These are phyloP conservation scores for Brotula barbata DNA, from an alignment of 2,797 vertebrate species.

Conservation along the genomic window DNA sequence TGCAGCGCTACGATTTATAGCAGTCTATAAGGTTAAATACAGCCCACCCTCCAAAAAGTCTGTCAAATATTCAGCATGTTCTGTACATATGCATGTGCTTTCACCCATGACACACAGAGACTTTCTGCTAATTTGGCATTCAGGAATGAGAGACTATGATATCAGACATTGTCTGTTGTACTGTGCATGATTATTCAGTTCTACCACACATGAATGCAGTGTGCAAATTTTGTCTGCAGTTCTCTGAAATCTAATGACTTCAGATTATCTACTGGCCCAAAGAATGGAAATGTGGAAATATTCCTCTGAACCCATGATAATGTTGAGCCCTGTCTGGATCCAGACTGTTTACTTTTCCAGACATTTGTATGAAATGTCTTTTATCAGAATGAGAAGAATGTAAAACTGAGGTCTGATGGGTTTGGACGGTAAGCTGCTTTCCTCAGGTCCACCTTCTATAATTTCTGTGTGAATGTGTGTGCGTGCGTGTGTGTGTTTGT, in stretches of 20 bases:
- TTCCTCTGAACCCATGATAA: no score
- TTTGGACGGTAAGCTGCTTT: slow-evolving; percentile 9
- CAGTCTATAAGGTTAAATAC: slow-evolving; percentile 4
- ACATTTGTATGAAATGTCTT: slow-evolving; percentile 3
- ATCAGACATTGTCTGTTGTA: no score
- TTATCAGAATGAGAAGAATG: slow-evolving; percentile 3
- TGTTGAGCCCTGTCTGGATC: background rate
- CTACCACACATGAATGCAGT: no score
- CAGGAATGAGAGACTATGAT: no score
- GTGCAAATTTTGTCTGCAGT: no score
- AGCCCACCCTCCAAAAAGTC: slow-evolving; percentile 2
- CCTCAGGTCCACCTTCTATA: background rate
- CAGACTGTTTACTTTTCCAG: no score
- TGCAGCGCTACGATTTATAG: background rate
- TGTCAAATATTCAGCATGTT: slow-evolving; percentile 16
- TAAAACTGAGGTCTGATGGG: background rate
- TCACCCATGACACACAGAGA: no score
- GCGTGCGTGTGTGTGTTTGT: slow-evolving; percentile 7
- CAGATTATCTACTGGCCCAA: no score
- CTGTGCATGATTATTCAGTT: no score
- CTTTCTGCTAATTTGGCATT: no score
- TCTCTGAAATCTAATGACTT: background rate
- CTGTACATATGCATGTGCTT: no score
- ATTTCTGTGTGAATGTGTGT: slow-evolving; percentile 1
- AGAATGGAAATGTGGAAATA: no score